These are phyloP conservation scores for Philonicus albiceps DNA, from an alignment of 2,888 invertebrate genomes.

Conservation along the genomic window DNA sequence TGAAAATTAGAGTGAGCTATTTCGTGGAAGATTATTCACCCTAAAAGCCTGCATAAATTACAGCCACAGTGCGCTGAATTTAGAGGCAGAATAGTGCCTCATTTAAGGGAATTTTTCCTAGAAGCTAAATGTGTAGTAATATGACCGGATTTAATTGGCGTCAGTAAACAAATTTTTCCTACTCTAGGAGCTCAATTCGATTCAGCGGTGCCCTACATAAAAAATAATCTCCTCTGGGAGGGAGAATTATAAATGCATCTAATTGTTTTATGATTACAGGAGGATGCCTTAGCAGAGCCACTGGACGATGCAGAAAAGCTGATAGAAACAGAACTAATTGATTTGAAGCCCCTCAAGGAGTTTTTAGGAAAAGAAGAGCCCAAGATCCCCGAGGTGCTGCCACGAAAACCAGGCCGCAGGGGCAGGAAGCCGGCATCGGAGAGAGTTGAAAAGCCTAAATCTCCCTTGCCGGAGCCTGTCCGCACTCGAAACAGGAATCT, in stretches of 20 bases:
- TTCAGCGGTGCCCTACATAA: background rate
- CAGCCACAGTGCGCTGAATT: background rate
- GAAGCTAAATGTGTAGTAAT: background rate
- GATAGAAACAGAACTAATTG: conserved; percentile 10
- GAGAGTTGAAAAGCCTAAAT: background rate
- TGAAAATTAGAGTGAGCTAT: background rate
- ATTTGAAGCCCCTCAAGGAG: conserved; percentile 12
- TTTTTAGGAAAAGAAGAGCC: background rate
- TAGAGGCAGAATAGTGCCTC: background rate
- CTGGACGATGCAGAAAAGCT: conserved; percentile 20
- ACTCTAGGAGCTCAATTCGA: background rate
- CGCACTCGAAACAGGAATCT: conserved; percentile 33
- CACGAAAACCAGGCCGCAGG: background rate
- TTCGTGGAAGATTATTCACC: background rate
- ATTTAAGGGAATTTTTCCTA: background rate
- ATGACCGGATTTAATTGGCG: background rate
- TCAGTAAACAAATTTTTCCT: background rate
- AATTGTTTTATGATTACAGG: conserved; percentile 8
- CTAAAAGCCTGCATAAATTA: background rate
- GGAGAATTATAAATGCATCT: background rate
- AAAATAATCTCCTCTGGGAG: background rate
- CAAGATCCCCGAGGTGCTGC: background rate
- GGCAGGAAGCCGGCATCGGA: background rate
- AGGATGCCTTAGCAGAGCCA: conserved; percentile 27
- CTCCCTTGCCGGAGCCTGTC: background rate